phyloP scores from a whole-genome alignment of 2,113 vertebrate species.

The Scomber scombrus region DNA sequence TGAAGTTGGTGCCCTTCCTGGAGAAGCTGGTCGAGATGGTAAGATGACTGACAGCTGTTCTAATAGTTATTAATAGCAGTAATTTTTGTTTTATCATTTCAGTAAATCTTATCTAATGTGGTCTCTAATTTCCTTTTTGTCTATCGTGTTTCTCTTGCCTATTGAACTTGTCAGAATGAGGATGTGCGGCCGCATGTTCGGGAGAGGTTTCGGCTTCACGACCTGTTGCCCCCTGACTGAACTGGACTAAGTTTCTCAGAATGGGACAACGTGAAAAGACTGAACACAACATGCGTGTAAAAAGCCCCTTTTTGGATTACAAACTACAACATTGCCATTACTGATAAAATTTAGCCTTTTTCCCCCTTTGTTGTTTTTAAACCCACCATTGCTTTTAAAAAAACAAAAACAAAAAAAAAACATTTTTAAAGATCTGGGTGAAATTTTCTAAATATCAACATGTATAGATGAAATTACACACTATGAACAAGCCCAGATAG shows the following conservation, averaged over 20 bases:
- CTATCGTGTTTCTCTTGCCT: neutral
- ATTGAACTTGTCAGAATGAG: constrained; percentile 89
- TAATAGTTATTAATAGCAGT: neutral
- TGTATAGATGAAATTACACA: constrained; percentile 53
- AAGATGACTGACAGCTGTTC: neutral
- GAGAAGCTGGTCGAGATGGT: constrained; percentile 99
- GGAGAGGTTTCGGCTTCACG: constrained; percentile 98
- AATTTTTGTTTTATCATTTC: neutral
- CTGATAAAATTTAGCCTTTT: constrained; percentile 88
- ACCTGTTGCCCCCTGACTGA: constrained; percentile 97
- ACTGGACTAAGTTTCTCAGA: constrained; percentile 23
- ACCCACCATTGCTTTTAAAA: constrained; percentile 86
- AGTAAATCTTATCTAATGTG: neutral
- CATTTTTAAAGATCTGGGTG: constrained; percentile 70
- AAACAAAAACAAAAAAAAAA: constrained; percentile 52
- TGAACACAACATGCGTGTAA: constrained; percentile 68
- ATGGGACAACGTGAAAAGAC: constrained; percentile 66
- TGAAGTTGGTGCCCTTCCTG: constrained; percentile 99
- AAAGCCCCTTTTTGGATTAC: constrained; percentile 91
- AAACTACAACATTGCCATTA: constrained; percentile 95
- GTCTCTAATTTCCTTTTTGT: neutral
- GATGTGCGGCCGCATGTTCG: constrained; percentile 98
- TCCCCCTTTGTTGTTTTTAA: constrained; percentile 70
- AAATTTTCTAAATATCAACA: constrained; percentile 68
- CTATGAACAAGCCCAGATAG: constrained; percentile 87